Conservation (phyloP, 2,113 vertebrate species). For the Polypterus senegalus region DNA sequence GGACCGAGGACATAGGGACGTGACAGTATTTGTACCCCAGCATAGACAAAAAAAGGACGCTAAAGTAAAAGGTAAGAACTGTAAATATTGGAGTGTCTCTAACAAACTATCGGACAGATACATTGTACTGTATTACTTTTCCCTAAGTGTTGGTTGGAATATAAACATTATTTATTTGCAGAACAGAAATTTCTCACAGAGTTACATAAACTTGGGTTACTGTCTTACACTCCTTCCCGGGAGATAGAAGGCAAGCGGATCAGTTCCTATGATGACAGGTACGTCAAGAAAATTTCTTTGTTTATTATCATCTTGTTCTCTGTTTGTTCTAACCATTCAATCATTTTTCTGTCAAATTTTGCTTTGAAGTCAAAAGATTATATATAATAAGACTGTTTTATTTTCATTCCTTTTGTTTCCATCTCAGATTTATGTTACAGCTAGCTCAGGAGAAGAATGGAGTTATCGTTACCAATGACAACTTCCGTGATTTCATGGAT, state of each 20-base stretch:
- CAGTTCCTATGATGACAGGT: slow-evolving; percentile 76
- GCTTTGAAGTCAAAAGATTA: no score
- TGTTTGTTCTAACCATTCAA: no score
- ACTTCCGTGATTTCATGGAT: slow-evolving; percentile 70
- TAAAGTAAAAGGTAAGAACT: slow-evolving; percentile 53
- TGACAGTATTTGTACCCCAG: slow-evolving; percentile 64
- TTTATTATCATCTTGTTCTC: no score
- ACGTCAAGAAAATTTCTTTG: not conserved
- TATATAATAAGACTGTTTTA: no score
- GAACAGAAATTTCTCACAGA: slow-evolving; percentile 62
- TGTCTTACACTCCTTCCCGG: slow-evolving; percentile 71
- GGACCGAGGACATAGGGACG: slow-evolving; percentile 64
- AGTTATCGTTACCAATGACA: slow-evolving; percentile 79
- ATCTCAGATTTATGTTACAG: slow-evolving; percentile 63
- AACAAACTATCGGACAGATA: no score
- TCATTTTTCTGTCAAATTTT: no score
- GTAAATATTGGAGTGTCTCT: not conserved
- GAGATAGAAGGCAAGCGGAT: slow-evolving; percentile 67
- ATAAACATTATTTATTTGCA: slow-evolving; percentile 20
- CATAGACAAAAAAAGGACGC: slow-evolving; percentile 62
- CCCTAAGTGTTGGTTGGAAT: no score
- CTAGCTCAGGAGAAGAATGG: slow-evolving; percentile 59
- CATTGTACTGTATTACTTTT: no score
- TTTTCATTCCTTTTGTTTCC: no score
- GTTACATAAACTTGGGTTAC: slow-evolving; percentile 58